These are phyloP conservation scores for Lophius piscatorius DNA, from an alignment of 2,113 vertebrate species.

Conservation along the genomic window DNA sequence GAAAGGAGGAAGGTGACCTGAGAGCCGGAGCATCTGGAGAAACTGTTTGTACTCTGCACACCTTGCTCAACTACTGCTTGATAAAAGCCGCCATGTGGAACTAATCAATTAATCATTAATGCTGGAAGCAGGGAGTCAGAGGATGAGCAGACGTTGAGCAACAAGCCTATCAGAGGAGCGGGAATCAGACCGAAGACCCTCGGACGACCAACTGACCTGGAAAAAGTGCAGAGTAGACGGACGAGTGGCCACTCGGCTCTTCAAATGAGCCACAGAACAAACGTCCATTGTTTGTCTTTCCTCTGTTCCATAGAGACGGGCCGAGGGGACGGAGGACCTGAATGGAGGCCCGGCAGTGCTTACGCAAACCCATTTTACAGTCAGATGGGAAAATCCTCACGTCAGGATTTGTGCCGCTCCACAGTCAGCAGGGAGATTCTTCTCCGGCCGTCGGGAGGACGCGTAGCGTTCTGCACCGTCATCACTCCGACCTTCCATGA, in stretches of 20 bases:
- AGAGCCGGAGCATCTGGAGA: no score
- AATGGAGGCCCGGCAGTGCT: conserved; percentile 1
- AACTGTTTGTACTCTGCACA: no score
- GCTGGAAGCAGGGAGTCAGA: no score
- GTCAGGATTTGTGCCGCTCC: conserved; percentile 15
- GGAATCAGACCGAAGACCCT: not conserved
- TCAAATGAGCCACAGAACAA: conserved; percentile 31
- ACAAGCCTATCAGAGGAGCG: not conserved
- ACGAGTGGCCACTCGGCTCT: not conserved
- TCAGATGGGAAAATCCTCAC: not conserved
- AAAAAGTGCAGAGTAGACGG: conserved; percentile 54
- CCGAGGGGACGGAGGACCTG: not conserved
- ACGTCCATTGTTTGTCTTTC: conserved; percentile 52
- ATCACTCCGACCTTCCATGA: no score
- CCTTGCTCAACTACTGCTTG: no score
- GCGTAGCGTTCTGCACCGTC: no score
- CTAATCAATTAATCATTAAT: no score
- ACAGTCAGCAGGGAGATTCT: conserved; percentile 28
- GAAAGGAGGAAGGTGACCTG: no score
- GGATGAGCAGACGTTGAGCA: no score
- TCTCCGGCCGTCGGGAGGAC: not conserved
- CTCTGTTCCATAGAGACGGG: conserved; percentile 42
- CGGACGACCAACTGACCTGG: conserved; percentile 41
- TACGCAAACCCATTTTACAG: conserved; percentile 31
- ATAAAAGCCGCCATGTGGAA: no score